A percentile compares a stretch with the other conserved stretches of the same genome.
These are phyloP conservation scores for Batillaria attramentaria DNA, from an alignment of 1,140 invertebrate genomes.

Conservation along the genomic window DNA sequence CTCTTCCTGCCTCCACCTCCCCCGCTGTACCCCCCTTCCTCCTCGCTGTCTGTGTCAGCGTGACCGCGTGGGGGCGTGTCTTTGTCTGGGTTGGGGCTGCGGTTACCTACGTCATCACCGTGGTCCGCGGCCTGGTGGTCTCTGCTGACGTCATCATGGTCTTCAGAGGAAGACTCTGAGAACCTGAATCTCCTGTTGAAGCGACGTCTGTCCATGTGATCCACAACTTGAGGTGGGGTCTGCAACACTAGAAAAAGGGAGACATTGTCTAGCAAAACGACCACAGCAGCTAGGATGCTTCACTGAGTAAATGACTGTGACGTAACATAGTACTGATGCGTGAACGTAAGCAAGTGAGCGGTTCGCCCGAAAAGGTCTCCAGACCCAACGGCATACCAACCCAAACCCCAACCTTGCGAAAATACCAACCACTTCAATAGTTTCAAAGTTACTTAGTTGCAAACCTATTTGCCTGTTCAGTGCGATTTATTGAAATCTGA, in stretches of 20 bases:
- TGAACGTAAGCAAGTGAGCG: no score
- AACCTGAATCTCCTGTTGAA: background rate
- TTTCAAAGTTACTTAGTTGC: no score
- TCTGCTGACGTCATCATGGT: background rate
- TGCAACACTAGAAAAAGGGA: background rate
- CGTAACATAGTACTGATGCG: no score
- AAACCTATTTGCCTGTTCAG: no score
- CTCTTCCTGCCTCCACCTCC: conserved; percentile 13
- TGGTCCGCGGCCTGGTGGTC: conserved; percentile 10
- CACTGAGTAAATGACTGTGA: no score
- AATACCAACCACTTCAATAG: no score
- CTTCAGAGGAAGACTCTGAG: background rate
- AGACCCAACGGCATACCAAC: no score
- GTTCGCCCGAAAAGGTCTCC: no score
- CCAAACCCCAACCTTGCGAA: no score
- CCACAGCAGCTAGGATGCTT: background rate
- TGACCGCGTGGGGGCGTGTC: background rate
- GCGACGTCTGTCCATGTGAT: background rate
- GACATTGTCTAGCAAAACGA: background rate
- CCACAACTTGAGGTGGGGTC: background rate
- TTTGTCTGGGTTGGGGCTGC: background rate
- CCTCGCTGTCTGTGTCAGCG: conserved; percentile 3
- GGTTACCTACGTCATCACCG: background rate
- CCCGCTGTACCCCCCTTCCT: background rate
- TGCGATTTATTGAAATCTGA: no score